phyloP scores from a whole-genome alignment of 2,888 invertebrate species.

The Lottia scabra region DNA sequence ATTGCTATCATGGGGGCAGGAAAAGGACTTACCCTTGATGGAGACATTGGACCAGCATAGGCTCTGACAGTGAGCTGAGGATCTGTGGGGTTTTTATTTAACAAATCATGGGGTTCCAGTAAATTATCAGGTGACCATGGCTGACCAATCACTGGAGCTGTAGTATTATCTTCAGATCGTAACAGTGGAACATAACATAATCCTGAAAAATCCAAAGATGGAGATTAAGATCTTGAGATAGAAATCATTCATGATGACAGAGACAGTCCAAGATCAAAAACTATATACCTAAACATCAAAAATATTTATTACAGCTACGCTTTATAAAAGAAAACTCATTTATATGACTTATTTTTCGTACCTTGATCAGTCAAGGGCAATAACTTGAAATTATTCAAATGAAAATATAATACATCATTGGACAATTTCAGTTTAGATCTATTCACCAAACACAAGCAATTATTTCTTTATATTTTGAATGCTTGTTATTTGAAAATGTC shows the following conservation, averaged over 20 bases:
- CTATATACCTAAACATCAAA: too few species aligned
- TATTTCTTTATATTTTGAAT: too few species aligned
- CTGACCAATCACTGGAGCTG: conserved; percentile 81
- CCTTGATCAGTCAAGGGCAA: too few species aligned
- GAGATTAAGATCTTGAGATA: too few species aligned
- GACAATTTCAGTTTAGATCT: background rate
- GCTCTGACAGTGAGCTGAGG: conserved; percentile 72
- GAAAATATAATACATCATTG: too few species aligned
- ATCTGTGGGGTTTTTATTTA: conserved; percentile 43
- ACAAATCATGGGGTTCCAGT: background rate
- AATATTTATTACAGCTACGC: too few species aligned
- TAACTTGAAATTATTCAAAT: too few species aligned
- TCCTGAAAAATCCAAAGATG: conserved; percentile 70
- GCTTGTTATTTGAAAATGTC: too few species aligned
- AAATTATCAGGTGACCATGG: conserved; percentile 71
- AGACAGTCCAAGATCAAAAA: background rate
- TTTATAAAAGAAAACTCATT: too few species aligned
- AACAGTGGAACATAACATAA: conserved; percentile 90
- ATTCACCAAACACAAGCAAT: too few species aligned
- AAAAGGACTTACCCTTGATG: conserved; percentile 65
- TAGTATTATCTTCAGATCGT: conserved; percentile 81
- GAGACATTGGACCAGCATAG: conserved; percentile 92
- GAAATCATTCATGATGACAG: background rate
- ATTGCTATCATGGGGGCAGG: background rate
- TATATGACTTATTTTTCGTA: too few species aligned